A percentile compares a stretch with the other conserved stretches of the same genome.
These are phyloP conservation scores for Falco berigora DNA, from an alignment of 2,797 vertebrate genomes.

Conservation along the genomic window DNA sequence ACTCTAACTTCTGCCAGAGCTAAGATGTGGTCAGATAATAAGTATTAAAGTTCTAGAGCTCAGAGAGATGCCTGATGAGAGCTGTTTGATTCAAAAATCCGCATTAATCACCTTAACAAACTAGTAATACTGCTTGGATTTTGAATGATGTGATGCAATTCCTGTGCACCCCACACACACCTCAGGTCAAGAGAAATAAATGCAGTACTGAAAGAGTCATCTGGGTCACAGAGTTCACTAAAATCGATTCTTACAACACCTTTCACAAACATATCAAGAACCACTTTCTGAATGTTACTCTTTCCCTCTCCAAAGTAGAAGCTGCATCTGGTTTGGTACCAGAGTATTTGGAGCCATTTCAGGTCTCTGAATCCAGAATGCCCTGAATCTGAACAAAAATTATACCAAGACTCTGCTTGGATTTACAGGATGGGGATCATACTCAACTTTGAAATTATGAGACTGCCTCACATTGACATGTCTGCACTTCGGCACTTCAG, in stretches of 20 bases:
- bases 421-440: neutral
- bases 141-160: neutral
- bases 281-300: neutral
- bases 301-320: neutral
- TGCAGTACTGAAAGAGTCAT: neutral
- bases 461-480: neutral
- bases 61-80: neutral
- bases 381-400: neutral
- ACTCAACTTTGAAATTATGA: neutral
- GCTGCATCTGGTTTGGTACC: neutral
- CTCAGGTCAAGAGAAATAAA: neutral
- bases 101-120: neutral
- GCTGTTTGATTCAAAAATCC: neutral
- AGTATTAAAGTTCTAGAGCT: neutral
- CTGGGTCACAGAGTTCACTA: neutral
- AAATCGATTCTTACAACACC: neutral
- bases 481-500: neutral
- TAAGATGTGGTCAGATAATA: neutral
- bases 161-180: neutral
- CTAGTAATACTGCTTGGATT: neutral
- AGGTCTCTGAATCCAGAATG: neutral
- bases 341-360: neutral
- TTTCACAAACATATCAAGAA: neutral
- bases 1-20: neutral
- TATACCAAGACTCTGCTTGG: neutral